These are phyloP conservation scores for Argopecten irradians DNA, from an alignment of 1,140 invertebrate genomes.

Conservation along the genomic window DNA sequence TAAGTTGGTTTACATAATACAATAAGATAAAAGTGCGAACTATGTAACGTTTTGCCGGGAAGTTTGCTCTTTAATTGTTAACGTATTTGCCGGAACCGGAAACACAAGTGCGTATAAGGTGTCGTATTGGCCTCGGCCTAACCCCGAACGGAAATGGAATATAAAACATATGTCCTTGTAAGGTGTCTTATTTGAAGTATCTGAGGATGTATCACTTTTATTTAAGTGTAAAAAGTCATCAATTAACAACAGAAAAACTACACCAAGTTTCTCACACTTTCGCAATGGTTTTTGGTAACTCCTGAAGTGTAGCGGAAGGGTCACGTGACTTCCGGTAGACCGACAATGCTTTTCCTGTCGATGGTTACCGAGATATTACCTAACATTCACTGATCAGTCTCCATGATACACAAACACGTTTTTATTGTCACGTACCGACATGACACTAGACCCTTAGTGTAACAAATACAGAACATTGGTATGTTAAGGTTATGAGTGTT, in stretches of 20 bases:
- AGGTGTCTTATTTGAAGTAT: background rate
- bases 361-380: background rate
- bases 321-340: background rate
- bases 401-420: background rate
- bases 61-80: background rate
- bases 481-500: background rate
- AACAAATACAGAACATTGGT: background rate
- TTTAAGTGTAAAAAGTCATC: background rate
- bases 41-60: no score
- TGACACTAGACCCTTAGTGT: background rate
- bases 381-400: background rate
- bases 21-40: no score
- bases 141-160: background rate
- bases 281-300: background rate
- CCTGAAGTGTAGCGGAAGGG: background rate
- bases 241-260: background rate
- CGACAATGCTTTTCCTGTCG: background rate
- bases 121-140: background rate
- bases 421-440: background rate
- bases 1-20: no score
- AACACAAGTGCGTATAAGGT: background rate
- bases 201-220: background rate
- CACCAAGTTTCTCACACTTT: background rate
- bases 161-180: background rate
- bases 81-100: background rate